Evolutionary conservation across 2,888 invertebrate genomes (phyloP).

Genomic region (Amiota communis): DNA sequence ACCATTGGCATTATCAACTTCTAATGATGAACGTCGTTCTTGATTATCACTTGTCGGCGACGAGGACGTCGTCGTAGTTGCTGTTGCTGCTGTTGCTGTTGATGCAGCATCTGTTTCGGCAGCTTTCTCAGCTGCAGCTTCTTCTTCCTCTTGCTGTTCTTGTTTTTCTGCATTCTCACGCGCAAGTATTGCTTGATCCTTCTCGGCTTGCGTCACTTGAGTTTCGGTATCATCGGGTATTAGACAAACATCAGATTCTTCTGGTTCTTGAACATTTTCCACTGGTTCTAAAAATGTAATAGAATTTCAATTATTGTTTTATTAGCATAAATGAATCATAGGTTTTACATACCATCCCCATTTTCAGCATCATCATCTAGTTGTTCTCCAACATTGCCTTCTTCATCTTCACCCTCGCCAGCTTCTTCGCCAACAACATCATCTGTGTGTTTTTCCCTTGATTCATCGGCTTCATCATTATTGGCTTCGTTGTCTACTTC

Average conservation of each 20-base stretch:
- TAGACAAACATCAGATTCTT: constrained; percentile 80
- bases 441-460: constrained; percentile 36
- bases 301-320: neutral
- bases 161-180: constrained; percentile 71
- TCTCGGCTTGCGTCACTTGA: constrained; percentile 80
- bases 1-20: constrained; percentile 52
- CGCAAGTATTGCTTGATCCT: constrained; percentile 75
- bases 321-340: neutral
- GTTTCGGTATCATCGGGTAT: constrained; percentile 80
- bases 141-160: constrained; percentile 55
- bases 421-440: constrained; percentile 34
- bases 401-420: constrained; percentile 45
- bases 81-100: constrained; percentile 25
- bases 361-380: constrained; percentile 47
- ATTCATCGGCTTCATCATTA: constrained; percentile 42
- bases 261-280: constrained; percentile 74
- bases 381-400: constrained; percentile 44
- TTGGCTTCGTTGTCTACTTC: constrained; percentile 46
- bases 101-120: constrained; percentile 12
- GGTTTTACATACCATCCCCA: constrained; percentile 54
- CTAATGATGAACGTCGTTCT: constrained; percentile 35
- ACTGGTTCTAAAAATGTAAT: constrained; percentile 67
- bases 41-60: constrained; percentile 25
- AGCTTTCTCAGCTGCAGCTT: constrained; percentile 41
- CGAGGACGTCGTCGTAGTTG: constrained; percentile 20